These are phyloP conservation scores for Patiria miniata DNA, from an alignment of 35 echinoderm and acorn worm genomes.

Conservation along the genomic window DNA sequence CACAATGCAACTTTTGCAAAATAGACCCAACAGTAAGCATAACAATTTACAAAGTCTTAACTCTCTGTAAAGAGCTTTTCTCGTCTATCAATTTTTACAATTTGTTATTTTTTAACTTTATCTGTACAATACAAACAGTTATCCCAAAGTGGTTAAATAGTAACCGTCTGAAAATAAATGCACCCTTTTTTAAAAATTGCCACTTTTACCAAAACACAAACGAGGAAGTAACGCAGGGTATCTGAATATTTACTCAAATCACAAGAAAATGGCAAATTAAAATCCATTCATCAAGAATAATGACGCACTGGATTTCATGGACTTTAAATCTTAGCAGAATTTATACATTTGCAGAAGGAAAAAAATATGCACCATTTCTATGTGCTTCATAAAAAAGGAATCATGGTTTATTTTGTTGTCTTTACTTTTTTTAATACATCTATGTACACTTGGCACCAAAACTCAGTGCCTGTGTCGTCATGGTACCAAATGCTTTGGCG, in stretches of 20 bases:
- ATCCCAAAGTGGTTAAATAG: slow-evolving; percentile 3
- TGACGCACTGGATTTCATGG: not conserved
- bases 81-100: slow-evolving; percentile 8
- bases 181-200: slow-evolving; percentile 21
- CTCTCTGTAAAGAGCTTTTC: not conserved
- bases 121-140: slow-evolving; percentile 29
- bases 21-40: slow-evolving; percentile 15
- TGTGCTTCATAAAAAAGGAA: slow-evolving; percentile 29
- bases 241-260: slow-evolving; percentile 20
- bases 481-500: not conserved
- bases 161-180: slow-evolving; percentile 16
- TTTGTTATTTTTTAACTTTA: slow-evolving; percentile 7
- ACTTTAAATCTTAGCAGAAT: slow-evolving; percentile 8
- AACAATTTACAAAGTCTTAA: slow-evolving; percentile 21
- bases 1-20: slow-evolving; percentile 31
- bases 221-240: not conserved
- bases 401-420: slow-evolving; percentile 3
- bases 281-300: not conserved
- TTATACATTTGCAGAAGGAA: slow-evolving; percentile 25
- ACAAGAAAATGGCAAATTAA: slow-evolving; percentile 12
- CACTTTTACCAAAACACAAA: not conserved
- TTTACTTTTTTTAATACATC: slow-evolving; percentile 1
- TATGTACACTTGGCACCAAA: slow-evolving; percentile 2
- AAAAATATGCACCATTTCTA: slow-evolving; percentile 17
- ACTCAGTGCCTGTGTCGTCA: not conserved